These are phyloP conservation scores for Anoplopoma fimbria DNA, from an alignment of 2,113 vertebrate species.

Conservation along the genomic window DNA sequence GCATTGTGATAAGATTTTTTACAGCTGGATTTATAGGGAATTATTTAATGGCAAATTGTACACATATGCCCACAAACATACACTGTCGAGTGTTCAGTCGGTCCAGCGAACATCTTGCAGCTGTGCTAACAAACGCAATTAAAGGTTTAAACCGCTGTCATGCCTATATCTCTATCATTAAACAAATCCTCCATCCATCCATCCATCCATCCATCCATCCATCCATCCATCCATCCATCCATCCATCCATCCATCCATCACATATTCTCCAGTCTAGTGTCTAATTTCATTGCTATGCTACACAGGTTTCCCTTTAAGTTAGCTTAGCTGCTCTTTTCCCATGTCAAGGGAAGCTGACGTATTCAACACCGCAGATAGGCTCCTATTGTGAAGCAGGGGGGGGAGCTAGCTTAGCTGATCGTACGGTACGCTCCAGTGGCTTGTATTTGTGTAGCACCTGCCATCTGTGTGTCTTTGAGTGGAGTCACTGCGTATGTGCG, in stretches of 20 bases:
- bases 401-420: constrained; percentile 52
- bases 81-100: neutral
- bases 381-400: constrained; percentile 49
- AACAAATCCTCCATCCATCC: constrained; percentile 9
- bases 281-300: constrained; percentile 15
- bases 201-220: constrained; percentile 12
- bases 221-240: constrained; percentile 12
- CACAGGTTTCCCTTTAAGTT: constrained; percentile 15
- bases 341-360: constrained; percentile 1
- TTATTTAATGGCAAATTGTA: too few species aligned
- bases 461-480: constrained; percentile 79
- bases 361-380: constrained; percentile 35
- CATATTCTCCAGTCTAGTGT: neutral
- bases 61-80: neutral
- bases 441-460: constrained; percentile 76
- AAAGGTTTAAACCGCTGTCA: neutral
- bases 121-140: neutral
- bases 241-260: constrained; percentile 12
- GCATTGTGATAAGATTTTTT: neutral
- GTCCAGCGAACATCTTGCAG: neutral
- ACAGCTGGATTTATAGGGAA: neutral
- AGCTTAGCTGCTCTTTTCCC: constrained; percentile 28
- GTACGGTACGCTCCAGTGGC: constrained; percentile 73
- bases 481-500: constrained; percentile 5
- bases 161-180: neutral